Conservation (phyloP, 2,797 vertebrate species). For the Ctenochaetus hawaiiensis region DNA sequence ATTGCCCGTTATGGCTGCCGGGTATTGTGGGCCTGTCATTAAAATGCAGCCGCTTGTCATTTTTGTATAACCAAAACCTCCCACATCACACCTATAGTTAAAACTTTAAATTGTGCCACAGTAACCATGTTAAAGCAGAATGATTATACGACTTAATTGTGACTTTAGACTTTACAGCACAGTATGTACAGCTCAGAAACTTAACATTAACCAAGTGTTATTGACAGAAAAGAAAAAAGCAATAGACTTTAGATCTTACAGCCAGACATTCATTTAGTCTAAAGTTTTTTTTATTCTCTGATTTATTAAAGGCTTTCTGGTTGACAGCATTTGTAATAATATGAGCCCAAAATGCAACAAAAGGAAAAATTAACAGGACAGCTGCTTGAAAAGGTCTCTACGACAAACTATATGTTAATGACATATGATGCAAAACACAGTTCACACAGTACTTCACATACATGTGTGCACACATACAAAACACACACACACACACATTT, state of each 20-base stretch:
- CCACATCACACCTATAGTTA: slow-evolving; percentile 61
- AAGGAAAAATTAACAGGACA: slow-evolving; percentile 67
- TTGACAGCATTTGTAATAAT: slow-evolving; percentile 48
- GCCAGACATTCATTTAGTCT: slow-evolving; percentile 16
- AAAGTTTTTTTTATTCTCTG: slow-evolving; percentile 1
- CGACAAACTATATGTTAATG: slow-evolving; percentile 49
- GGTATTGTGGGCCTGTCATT: slow-evolving; percentile 86
- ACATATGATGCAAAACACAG: slow-evolving; percentile 54
- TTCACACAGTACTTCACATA: slow-evolving; percentile 29
- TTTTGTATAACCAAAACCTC: slow-evolving; percentile 84
- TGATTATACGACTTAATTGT: slow-evolving; percentile 34
- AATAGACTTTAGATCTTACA: slow-evolving; percentile 9
- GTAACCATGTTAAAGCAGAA: slow-evolving; percentile 25
- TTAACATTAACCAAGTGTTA: slow-evolving; percentile 17
- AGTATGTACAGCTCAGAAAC: slow-evolving; percentile 24
- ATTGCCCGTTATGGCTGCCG: slow-evolving; percentile 70
- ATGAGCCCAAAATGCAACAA: slow-evolving; percentile 47
- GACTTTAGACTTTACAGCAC: slow-evolving; percentile 20
- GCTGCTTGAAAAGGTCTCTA: slow-evolving; percentile 53
- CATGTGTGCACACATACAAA: slow-evolving; percentile 16
- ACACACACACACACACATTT: slow-evolving; percentile 30
- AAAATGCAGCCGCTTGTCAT: slow-evolving; percentile 81
- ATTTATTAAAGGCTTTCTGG: slow-evolving; percentile 33
- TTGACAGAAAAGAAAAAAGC: slow-evolving; percentile 3
- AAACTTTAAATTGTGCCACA: slow-evolving; percentile 20